Evolutionary conservation across 2,888 invertebrate species (phyloP), one percentile per base, ranked within the genome.

Genomic region (Monochamus alternatus): DNA sequence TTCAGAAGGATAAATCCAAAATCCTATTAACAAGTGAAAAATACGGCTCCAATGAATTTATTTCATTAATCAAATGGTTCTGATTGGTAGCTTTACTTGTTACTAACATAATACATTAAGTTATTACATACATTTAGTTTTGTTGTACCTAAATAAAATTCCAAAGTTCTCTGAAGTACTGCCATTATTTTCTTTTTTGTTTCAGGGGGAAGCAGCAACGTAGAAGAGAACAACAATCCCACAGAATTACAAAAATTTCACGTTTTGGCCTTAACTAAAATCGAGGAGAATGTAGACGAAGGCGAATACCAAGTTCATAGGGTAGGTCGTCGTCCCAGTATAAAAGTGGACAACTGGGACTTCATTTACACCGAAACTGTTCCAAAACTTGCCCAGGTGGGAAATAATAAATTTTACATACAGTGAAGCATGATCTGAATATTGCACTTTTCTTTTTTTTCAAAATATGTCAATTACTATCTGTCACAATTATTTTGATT

Each of bases 281-380:
- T 87, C 74, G 87, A 88, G 55, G 87, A 87, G 71, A 80, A 79
- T 73, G 69, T 77, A 63, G 68, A 78, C 62, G 81, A 79, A 43
- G 70, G 65, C 32, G 78, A 73, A 12, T 58, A 38, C 59, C 73
- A 76, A 58, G 63, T 74, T 12, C 70, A 72, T 43, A 63, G 64
- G 73, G 72, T 85, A 51, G 85, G 85, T 30, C 83, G 87, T 70
- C 82, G 87, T 52, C 85, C 87, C 8, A 87, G 87, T 76, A 86
- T 85, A 71, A 87, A 86, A 80, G 85, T 87, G 47, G 88, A 88
- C 78, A 88, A 88, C 78, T 88, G 88, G 88, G 88, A 88, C 79
- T 84, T 86, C 73, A 87, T 88, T 75, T 88, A 87, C 78, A 87
- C 87, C 30, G 87, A 88, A 79, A 81, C 79, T 47, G 73, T 76